phyloP scores from a whole-genome alignment of 2,113 vertebrate species.

The Meles meles region DNA sequence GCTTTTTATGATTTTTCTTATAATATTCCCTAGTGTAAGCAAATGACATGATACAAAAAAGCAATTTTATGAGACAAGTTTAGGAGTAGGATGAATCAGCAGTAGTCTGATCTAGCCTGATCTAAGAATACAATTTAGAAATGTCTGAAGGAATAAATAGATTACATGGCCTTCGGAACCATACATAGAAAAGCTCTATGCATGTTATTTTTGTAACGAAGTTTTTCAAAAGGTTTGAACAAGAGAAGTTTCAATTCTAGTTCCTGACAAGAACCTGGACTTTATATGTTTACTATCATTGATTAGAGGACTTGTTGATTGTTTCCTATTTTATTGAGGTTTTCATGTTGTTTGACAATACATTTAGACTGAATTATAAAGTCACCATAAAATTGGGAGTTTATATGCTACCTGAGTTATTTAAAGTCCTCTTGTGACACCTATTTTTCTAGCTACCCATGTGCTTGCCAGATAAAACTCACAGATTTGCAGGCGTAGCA shows the following conservation, averaged over 20 bases:
- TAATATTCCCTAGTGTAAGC: background rate
- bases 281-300: conserved; percentile 9
- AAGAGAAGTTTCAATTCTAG: conserved; percentile 36
- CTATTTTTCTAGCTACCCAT: background rate
- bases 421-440: background rate
- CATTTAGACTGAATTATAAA: background rate
- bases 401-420: background rate
- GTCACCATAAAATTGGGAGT: background rate
- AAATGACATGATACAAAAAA: background rate
- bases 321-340: background rate
- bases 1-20: conserved; percentile 8
- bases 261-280: background rate
- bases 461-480: background rate
- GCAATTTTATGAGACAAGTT: background rate
- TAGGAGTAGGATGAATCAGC: background rate
- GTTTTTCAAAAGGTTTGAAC: background rate
- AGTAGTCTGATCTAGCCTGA: background rate
- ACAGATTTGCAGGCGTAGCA: background rate
- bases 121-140: background rate
- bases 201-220: conserved; percentile 25
- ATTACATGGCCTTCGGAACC: background rate
- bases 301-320: background rate
- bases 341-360: background rate
- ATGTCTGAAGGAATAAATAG: background rate
- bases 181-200: background rate